Base-by-base conservation (phyloP, 2,888 invertebrate genomes). In the Antheraea assamensis region DNA sequence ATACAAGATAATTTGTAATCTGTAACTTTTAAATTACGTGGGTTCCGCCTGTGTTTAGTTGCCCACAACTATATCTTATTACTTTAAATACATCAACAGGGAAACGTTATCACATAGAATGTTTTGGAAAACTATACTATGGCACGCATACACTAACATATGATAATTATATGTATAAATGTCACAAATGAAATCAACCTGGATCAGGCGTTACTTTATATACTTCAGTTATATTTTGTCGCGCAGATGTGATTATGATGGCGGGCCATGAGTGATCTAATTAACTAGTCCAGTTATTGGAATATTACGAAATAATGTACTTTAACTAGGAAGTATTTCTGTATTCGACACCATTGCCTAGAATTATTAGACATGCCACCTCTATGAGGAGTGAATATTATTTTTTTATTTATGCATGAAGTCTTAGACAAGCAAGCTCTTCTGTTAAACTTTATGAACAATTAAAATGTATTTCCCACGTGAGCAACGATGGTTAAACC, bases 141-240 rank as follows among this genome's bases (percentile, higher is more conserved):
- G 74, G 58, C 74, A 66, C 73, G 74, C 76, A 75, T 75, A 74
- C 75, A 78, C 78, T 79, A 79, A 82, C 80, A 78, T 78, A 83
- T 78, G 77, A 76, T 82, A 83, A 83, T 83, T 84, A 86, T 84
- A 82, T 81, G 82, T 84, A 87, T 85, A 84, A 89, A 89, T 87
- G 86, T 88, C 85, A 85, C 89, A 87, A 90, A 91, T 91, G 86
- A 89, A 90, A 90, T 90, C 88, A 90, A 91, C 90, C 91, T 92
- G 89, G 86, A 80, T 81, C 79, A 84, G 81, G 79, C 83, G 27
- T 64, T 27, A 64, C 30, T 13, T 30, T 83, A 86, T 80, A 77
- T 75, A 73, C 68, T 77, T 72, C 78, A 78, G 73, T 77, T 72
- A 47, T 75, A 52, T 52, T 21, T 52, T 7, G 21, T 42, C 13